A percentile compares a stretch with the other conserved stretches of the same genome.
These are phyloP conservation scores for Drosophila rufa DNA, from an alignment of 1,140 invertebrate species.

Conservation along the genomic window DNA sequence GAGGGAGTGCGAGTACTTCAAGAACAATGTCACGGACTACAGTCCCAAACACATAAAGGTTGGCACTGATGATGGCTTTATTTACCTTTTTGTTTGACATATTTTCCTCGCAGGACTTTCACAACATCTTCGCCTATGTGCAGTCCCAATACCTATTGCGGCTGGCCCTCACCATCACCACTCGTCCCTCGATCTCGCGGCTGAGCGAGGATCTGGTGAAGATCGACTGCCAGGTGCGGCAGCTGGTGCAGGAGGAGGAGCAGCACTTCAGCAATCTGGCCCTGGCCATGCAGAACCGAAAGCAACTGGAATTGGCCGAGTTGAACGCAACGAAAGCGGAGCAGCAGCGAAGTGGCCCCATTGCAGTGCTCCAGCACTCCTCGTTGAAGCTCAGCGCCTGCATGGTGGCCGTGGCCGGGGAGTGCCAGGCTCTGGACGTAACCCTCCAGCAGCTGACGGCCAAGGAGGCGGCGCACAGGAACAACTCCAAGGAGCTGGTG, in stretches of 20 bases:
- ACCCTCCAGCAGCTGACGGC: slow-evolving; percentile 73
- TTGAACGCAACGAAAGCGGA: slow-evolving; percentile 59
- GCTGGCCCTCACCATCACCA: slow-evolving; percentile 75
- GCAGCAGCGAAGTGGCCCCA: slow-evolving; percentile 66
- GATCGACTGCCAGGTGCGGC: slow-evolving; percentile 72
- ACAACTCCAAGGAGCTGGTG: slow-evolving; percentile 72
- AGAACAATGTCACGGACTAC: slow-evolving; percentile 82
- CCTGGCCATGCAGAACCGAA: slow-evolving; percentile 68
- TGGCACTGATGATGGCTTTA: not conserved
- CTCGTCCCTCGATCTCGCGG: slow-evolving; percentile 72
- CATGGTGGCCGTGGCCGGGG: slow-evolving; percentile 81
- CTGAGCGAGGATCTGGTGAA: slow-evolving; percentile 70
- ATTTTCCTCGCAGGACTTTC: slow-evolving; percentile 67
- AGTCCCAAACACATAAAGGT: slow-evolving; percentile 84
- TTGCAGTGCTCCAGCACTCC: slow-evolving; percentile 77
- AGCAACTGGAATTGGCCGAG: slow-evolving; percentile 71
- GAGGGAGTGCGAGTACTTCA: slow-evolving; percentile 83
- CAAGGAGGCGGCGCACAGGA: slow-evolving; percentile 68
- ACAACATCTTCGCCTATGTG: slow-evolving; percentile 84
- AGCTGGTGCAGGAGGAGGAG: slow-evolving; percentile 80
- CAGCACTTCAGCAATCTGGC: slow-evolving; percentile 79
- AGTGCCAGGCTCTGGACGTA: slow-evolving; percentile 78
- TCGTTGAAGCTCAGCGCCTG: slow-evolving; percentile 80
- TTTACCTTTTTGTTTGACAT: not conserved
- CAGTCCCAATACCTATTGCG: slow-evolving; percentile 82